Percentiles rank a stretch among this genome's conserved stretches.
phyloP scores from a whole-genome alignment of 2,888 invertebrate genomes.

The Nemoura dubitans region DNA sequence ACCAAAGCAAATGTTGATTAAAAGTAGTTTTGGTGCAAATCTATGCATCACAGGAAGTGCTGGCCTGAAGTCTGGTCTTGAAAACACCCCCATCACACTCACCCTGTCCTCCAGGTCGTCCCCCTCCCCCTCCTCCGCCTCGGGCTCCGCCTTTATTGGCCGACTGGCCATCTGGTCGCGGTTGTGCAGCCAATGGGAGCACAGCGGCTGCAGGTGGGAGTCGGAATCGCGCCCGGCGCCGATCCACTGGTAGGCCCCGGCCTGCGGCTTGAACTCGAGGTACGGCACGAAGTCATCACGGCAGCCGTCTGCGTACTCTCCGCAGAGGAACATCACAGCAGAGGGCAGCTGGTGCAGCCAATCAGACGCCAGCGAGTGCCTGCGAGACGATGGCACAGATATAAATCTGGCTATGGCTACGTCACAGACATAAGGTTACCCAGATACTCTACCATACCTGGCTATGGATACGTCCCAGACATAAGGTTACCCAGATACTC shows the following conservation, averaged over 20 bases:
- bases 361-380: slow-evolving; percentile 67
- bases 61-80: no score
- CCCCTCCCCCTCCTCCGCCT: slow-evolving; percentile 54
- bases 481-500: no score
- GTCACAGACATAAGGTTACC: no score
- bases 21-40: no score
- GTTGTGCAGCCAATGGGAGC: slow-evolving; percentile 81
- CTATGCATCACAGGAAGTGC: no score
- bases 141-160: slow-evolving; percentile 52
- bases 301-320: slow-evolving; percentile 77
- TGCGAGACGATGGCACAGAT: background rate
- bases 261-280: slow-evolving; percentile 78
- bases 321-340: slow-evolving; percentile 84
- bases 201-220: slow-evolving; percentile 75
- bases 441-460: no score
- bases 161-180: slow-evolving; percentile 60
- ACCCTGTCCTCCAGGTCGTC: slow-evolving; percentile 54
- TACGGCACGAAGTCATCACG: slow-evolving; percentile 87
- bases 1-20: no score
- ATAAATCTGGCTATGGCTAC: background rate
- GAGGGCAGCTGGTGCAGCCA: slow-evolving; percentile 80
- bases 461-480: no score
- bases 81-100: no score
- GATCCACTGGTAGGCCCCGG: slow-evolving; percentile 84
- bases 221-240: slow-evolving; percentile 93